Percentiles rank a stretch among this genome's conserved stretches.
phyloP scores from a whole-genome alignment of 2,113 vertebrate species.

The human (Homo sapiens) region DNA sequence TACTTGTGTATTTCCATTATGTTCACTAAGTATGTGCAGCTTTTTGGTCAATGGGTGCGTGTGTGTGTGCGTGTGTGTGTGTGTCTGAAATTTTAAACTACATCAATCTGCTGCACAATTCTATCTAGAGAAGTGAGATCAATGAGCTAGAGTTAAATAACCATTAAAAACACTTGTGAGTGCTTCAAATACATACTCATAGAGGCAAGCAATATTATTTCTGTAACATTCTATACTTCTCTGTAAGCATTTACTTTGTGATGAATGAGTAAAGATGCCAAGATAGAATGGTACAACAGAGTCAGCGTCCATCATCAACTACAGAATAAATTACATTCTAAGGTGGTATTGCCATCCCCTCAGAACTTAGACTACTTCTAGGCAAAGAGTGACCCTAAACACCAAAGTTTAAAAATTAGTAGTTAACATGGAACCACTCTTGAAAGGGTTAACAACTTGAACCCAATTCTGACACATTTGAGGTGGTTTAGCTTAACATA shows the following conservation, averaged over 20 bases:
- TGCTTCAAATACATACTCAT: slow-evolving; percentile 9
- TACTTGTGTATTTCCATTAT: slow-evolving; percentile 45
- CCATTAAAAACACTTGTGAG: not conserved
- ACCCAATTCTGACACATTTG: not conserved
- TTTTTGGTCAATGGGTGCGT: slow-evolving; percentile 26
- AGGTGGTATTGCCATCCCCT: not conserved
- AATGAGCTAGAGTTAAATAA: slow-evolving; percentile 50
- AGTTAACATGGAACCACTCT: not conserved
- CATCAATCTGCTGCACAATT: slow-evolving; percentile 62
- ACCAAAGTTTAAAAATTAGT: slow-evolving; percentile 7
- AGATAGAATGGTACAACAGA: not conserved
- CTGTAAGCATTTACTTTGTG: slow-evolving; percentile 50
- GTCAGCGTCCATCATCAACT: not conserved
- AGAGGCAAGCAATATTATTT: slow-evolving; percentile 38
- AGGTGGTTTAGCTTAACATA: slow-evolving; percentile 23
- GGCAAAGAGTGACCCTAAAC: not conserved
- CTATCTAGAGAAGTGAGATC: slow-evolving; percentile 27
- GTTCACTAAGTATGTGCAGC: slow-evolving; percentile 38
- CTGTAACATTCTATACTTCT: not conserved
- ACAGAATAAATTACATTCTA: slow-evolving; percentile 20
- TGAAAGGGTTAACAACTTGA: slow-evolving; percentile 1
- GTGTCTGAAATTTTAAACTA: slow-evolving; percentile 42
- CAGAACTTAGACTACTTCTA: not conserved
- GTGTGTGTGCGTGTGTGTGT: not conserved
- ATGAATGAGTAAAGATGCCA: slow-evolving; percentile 14